Percentiles rank a stretch among this genome's conserved stretches.
These are phyloP conservation scores for Pachypanchax playfairii DNA, from an alignment of 2,113 vertebrate genomes.

Conservation along the genomic window DNA sequence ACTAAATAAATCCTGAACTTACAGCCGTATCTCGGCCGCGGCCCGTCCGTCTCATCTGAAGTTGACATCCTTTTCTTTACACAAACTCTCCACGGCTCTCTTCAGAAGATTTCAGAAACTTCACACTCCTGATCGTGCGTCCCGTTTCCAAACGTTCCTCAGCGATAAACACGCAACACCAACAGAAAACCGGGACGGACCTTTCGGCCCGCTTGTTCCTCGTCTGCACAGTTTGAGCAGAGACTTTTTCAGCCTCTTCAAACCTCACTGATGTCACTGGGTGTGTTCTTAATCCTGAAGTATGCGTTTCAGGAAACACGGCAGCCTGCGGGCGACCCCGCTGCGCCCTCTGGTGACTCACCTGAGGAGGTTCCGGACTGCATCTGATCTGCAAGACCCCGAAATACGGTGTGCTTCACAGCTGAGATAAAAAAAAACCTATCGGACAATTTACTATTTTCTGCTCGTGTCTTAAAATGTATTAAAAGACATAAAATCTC, in stretches of 20 bases:
- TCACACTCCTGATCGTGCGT: constrained; percentile 3
- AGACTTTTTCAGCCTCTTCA: constrained; percentile 64
- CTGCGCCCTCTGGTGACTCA: constrained; percentile 67
- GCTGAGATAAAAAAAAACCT: too few species aligned
- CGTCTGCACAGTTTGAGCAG: constrained; percentile 41
- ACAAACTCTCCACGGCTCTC: constrained; percentile 36
- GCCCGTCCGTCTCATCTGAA: constrained; percentile 81
- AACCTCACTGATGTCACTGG: constrained; percentile 80
- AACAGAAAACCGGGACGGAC: constrained; percentile 48
- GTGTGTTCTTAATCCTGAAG: constrained; percentile 80
- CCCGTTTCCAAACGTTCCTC: constrained; percentile 5
- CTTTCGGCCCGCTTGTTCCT: constrained; percentile 63
- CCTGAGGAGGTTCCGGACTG: too few species aligned
- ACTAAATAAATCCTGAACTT: constrained; percentile 48
- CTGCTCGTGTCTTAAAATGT: too few species aligned
- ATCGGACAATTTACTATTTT: too few species aligned
- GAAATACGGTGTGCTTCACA: too few species aligned
- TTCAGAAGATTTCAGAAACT: constrained; percentile 3
- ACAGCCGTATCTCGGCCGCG: constrained; percentile 82
- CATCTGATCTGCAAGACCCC: too few species aligned
- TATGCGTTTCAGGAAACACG: constrained; percentile 75
- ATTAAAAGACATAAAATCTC: too few species aligned
- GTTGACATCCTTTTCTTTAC: constrained; percentile 74
- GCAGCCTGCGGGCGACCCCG: constrained; percentile 2
- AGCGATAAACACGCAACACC: neutral